Evolutionary conservation across 2,888 invertebrate genomes (phyloP), one percentile per base, ranked within the genome.

Genomic region (Geophilus truncorum): DNA sequence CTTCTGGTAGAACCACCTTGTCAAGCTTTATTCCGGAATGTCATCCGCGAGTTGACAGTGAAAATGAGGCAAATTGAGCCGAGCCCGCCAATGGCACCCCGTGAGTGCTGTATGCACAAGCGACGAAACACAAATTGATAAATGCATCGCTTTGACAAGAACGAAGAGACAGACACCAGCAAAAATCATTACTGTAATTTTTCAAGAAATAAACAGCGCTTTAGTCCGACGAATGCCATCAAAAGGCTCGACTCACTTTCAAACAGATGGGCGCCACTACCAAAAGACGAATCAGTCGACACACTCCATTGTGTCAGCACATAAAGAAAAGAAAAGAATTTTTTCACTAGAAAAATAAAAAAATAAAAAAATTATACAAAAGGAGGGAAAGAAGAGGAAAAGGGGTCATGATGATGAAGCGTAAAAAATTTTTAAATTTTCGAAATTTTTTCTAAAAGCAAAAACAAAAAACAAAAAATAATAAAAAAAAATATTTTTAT

Each of bases 31-130:
- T 62, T 62, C 62, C 62, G 62, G 62, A 62, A 62, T 62, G 62
- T 62, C 62, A 62, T 62, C 62, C 62, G 62, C 62, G 62, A 62
- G 62, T 62, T 62, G 62, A 62, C 62, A 62, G 62, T 62, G 62
- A 62, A 62, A 62, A 62, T 62, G 62, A 62, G 62, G 62, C 62
- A 62, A 62, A 62, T 62, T 62, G 62, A 62, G 62, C 62, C 62
- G 62, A 62, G 62, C 62, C 62, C 62, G 62, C 62, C 62, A 62
- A 62, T 62, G 62, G 62, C 62, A 62, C 62, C 62, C 62, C 62
- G 62, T 62, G 62, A 62, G 62, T 62, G 62, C 62, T 62, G 62
- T 62, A 62, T 62, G 62, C 45, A 45, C 45, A 45, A 45, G 45
- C 62, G 62, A 62, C 62, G 62, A 62, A 62, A 62, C 62, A 62